A percentile compares a stretch with the other conserved stretches of the same genome.
Evolutionary conservation across 2,888 invertebrate genomes (phyloP).

Genomic region (Lasioglossum oenotherae): DNA sequence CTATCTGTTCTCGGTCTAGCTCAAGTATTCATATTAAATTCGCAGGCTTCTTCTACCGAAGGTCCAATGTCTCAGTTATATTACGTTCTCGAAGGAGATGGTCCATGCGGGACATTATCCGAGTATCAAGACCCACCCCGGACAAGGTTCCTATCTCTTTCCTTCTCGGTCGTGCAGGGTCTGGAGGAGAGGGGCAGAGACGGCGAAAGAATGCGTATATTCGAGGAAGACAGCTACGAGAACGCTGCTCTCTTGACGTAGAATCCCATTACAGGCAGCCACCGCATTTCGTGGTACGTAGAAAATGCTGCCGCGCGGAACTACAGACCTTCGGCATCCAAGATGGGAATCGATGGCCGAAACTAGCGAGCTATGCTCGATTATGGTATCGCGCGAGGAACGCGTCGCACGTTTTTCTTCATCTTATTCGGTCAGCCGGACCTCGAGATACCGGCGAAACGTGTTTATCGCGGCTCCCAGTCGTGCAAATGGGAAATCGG

Average conservation of each 20-base stretch:
- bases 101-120: constrained; percentile 62
- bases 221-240: constrained; percentile 1
- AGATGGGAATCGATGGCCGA: constrained; percentile 34
- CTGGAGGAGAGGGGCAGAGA: background rate
- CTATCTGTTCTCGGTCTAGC: constrained; percentile 38
- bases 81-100: constrained; percentile 58
- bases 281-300: constrained; percentile 43
- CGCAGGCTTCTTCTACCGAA: constrained; percentile 19
- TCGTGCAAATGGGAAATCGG: background rate
- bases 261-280: constrained; percentile 59
- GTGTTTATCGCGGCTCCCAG: background rate
- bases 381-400: background rate
- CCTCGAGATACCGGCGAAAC: background rate
- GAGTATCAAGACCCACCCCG: constrained; percentile 45
- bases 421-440: background rate
- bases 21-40: constrained; percentile 61
- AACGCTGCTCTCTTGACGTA: constrained; percentile 33
- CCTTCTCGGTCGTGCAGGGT: background rate
- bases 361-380: constrained; percentile 14
- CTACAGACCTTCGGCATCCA: constrained; percentile 44
- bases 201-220: constrained; percentile 48
- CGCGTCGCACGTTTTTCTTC: background rate
- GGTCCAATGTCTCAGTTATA: constrained; percentile 64
- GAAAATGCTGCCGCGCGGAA: constrained; percentile 50
- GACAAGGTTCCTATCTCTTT: constrained; percentile 14